Base-by-base conservation (phyloP, 2,113 vertebrate species). In the Lontra canadensis region DNA sequence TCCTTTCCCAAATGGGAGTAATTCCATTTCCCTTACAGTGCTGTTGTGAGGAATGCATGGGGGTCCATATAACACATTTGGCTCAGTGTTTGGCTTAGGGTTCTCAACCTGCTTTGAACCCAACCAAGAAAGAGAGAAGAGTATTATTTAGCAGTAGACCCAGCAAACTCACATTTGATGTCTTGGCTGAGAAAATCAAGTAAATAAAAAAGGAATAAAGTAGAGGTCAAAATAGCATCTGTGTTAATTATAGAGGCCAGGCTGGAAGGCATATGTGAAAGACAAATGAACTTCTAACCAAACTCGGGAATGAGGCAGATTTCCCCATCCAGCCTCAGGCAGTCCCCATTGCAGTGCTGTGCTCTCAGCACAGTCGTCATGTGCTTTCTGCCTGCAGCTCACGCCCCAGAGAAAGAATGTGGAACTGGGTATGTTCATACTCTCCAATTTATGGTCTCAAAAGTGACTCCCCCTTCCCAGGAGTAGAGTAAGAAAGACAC, bases 251-350 rank as follows among this genome's bases (percentile, higher is more conserved):
- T 26, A 81, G 36, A 44, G 23, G 4, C 9, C 49, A 78, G 29
- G 14, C n/a, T 94, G 39, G 20, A 93, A 92, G 26, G 26, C 23
- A 42, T 71, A 42, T 82, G 42, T 87, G 84, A 86, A 85, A 91
- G 14, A 7, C 49, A 94, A 85, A 69, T 76, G 78, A 73, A 65
- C 52, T 71, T 65, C n/a, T 47, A 49, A 83, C 6, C 49, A 78
- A 36, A 85, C 44, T 79, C 65, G 17, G 55, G n/a, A 78, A 57
- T 42, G 47, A 92, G 61, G 47, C 34, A 7, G 29, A 25, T 63
- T 87, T 69, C 79, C n/a, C 39, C n/a, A 18, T 26, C 20, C 14
- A 12, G 34, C 21, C 11, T 92, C 21, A 88, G 42, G 7, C 17
- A 47, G 14, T 4, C 4, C 55, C 14, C 23, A 1, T 6, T 20